Percentiles rank a stretch among this genome's conserved stretches.
phyloP scores from a whole-genome alignment of 2,113 vertebrate species.

The Mohoua ochrocephala region DNA sequence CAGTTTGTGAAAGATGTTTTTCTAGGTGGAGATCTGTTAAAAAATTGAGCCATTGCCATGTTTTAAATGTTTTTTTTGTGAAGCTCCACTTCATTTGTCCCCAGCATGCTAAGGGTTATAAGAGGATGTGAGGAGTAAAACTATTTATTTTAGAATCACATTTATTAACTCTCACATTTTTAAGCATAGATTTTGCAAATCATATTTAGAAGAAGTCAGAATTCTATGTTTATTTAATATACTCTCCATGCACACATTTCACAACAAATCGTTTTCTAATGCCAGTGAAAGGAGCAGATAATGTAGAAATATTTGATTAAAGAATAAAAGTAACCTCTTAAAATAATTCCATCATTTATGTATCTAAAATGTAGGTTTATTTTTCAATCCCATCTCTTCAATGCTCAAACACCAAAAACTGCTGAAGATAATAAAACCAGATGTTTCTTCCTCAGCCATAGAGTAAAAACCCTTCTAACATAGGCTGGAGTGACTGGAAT shows the following conservation, averaged over 20 bases:
- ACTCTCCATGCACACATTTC: not conserved
- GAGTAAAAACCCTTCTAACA: not conserved
- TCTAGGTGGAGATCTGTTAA: not conserved
- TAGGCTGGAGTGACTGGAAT: not conserved
- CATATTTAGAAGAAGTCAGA: not conserved
- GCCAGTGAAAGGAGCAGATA: not conserved
- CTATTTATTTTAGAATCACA: not conserved
- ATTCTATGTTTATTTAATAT: not conserved
- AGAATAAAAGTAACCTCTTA: not conserved
- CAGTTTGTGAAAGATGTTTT: slow-evolving; percentile 3
- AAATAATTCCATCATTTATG: not conserved
- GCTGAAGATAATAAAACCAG: not conserved
- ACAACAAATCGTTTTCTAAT: not conserved
- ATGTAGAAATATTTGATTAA: not conserved
- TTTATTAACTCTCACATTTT: not conserved
- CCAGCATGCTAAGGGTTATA: not conserved
- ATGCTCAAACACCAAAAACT: not conserved
- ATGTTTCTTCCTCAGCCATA: not conserved
- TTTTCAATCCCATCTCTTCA: not conserved
- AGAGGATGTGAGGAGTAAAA: not conserved
- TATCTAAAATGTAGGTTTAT: not conserved
- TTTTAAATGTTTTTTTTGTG: not conserved
- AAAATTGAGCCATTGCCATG: not conserved
- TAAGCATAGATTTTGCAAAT: not conserved
- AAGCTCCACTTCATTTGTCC: not conserved